Conservation (phyloP, 2,113 vertebrate species). For the Recurvirostra avosetta region DNA sequence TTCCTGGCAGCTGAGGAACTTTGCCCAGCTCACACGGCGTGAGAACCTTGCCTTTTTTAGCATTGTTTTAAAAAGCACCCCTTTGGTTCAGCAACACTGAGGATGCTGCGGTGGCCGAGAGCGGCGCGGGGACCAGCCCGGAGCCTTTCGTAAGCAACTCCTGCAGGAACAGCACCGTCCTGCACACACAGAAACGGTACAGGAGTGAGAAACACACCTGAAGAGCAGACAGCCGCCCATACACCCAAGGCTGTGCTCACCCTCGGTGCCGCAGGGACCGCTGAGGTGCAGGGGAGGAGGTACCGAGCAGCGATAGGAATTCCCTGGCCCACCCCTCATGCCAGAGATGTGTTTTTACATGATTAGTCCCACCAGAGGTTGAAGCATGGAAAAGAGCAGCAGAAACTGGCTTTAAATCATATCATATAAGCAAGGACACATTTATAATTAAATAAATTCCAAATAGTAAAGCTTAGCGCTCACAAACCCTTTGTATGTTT, state of each 20-base stretch:
- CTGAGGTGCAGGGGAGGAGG: background rate
- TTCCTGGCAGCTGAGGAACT: background rate
- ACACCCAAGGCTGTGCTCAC: fast-evolving
- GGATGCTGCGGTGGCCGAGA: background rate
- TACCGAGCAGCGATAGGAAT: fast-evolving
- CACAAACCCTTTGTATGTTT: constrained; percentile 4
- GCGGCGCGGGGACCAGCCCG: fast-evolving
- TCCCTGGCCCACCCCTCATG: background rate
- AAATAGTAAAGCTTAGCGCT: background rate
- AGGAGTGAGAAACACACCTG: background rate
- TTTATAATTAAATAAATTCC: background rate
- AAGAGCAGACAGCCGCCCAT: background rate
- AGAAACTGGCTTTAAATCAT: background rate
- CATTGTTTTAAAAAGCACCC: background rate
- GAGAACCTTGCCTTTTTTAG: background rate
- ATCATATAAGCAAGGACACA: background rate
- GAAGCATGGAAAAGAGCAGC: background rate
- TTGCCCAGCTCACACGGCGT: background rate
- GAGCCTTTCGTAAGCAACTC: background rate
- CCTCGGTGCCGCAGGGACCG: background rate
- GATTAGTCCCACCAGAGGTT: background rate
- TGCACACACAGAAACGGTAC: background rate
- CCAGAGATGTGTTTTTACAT: background rate
- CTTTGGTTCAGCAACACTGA: background rate
- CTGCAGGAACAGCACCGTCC: background rate